phyloP scores from a whole-genome alignment of 2,113 vertebrate species.

The Colinus virginianus region DNA sequence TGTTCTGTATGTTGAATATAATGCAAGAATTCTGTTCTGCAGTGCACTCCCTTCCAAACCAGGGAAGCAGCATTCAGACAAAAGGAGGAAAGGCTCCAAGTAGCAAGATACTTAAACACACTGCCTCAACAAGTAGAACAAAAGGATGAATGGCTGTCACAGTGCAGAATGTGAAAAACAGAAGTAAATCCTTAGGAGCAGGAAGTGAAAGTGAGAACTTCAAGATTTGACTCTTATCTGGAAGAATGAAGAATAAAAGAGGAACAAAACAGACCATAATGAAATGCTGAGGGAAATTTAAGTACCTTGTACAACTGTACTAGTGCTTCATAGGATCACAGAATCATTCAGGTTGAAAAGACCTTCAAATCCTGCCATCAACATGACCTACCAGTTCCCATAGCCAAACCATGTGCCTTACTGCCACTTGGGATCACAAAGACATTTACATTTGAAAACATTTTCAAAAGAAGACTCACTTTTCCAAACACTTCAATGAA shows the following conservation, averaged over 20 bases:
- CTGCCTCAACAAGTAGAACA: neutral
- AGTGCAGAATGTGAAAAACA: neutral
- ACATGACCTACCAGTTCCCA: neutral
- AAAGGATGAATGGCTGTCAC: neutral
- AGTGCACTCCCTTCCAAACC: neutral
- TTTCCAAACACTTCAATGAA: rapidly evolving
- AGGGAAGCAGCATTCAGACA: neutral
- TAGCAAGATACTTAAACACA: neutral
- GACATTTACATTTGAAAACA: neutral
- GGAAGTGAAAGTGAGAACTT: neutral
- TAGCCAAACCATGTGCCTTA: neutral
- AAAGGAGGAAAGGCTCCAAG: neutral
- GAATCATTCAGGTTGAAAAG: neutral
- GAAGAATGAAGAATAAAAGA: neutral
- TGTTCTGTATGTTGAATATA: neutral
- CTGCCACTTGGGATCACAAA: neutral
- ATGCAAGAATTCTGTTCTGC: neutral
- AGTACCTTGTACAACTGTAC: neutral
- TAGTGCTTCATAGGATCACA: neutral
- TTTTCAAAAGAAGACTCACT: neutral
- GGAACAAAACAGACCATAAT: neutral
- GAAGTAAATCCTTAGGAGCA: neutral
- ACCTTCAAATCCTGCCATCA: neutral
- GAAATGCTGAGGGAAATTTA: neutral
- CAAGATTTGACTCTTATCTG: neutral